Evolutionary conservation across 2,113 vertebrate species (phyloP).

Genomic region (Lonchura striata): DNA sequence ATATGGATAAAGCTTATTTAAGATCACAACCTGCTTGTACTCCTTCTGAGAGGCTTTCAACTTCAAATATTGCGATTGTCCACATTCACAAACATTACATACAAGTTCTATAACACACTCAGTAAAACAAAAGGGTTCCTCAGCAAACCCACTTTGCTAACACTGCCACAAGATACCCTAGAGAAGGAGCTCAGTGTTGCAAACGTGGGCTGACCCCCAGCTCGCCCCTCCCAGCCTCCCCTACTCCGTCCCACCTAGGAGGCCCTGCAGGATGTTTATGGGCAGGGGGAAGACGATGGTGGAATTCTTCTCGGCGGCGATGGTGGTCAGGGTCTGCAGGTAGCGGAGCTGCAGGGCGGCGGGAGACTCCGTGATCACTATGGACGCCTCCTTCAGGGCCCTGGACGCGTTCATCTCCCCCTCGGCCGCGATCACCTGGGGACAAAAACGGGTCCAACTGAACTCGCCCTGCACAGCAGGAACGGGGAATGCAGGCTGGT

Average conservation of each 20-base stretch:
- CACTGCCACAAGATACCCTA: not conserved
- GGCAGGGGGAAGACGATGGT: slow-evolving; percentile 93
- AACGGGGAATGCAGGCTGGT: too few relatives aligned
- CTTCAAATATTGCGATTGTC: not conserved
- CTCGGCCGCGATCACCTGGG: slow-evolving; percentile 89
- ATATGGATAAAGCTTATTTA: not conserved
- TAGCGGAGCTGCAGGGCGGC: slow-evolving; percentile 92
- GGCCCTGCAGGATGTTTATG: slow-evolving; percentile 82
- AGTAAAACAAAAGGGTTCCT: not conserved
- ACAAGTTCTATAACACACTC: not conserved
- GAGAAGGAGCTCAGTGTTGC: not conserved
- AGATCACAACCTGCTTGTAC: not conserved
- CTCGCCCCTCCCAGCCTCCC: not conserved
- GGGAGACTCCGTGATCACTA: slow-evolving; percentile 89
- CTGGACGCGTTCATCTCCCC: slow-evolving; percentile 91
- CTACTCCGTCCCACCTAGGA: slow-evolving; percentile 36
- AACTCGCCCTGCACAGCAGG: not conserved
- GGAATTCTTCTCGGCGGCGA: slow-evolving; percentile 89
- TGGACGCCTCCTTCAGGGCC: slow-evolving; percentile 88
- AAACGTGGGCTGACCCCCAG: not conserved
- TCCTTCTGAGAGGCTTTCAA: not conserved
- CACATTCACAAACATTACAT: not conserved
- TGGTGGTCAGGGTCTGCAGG: slow-evolving; percentile 90
- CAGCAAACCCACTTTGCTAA: not conserved
- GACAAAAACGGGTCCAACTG: not conserved